Evolutionary conservation across 2,113 vertebrate genomes (phyloP), one percentile per base, ranked within the genome.

Genomic region (Esox niger): DNA sequence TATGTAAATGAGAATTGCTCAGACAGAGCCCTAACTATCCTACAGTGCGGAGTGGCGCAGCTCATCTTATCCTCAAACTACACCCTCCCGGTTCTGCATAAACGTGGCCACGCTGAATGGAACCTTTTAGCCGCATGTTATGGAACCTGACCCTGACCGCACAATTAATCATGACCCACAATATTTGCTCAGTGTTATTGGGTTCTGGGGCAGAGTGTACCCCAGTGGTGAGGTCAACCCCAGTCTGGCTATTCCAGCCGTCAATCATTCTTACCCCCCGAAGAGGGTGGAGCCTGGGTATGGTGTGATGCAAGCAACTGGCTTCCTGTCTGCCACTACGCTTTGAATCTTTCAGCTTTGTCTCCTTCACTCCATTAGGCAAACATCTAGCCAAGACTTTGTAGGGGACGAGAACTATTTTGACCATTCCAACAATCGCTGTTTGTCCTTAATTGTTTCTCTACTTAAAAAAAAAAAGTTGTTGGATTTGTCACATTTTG

Each of bases 151-250:
- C 88, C 81, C 76, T n/a, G 62, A 72, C 76, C 76, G 64, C 70
- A 81, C 87, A 85, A 83, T 91, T 88, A 87, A 82, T 82, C 73
- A 74, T 77, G 77, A 88, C 81, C 87, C 85, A 82, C 82, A 88
- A 88, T 91, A 86, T 90, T 90, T 90, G 80, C 82, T 72, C 79
- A 88, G 82, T 35, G 52, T 76, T 76, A 69, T 77, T 68, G 72
- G 74, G 78, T 82, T 76, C 68, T 61, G 65, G 71, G 38, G 71
- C 69, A 66, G 71, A 68, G 49, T 52, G 62, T 78, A 74, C 78
- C 79, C 71, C 72, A 72, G 75, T 17, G 33, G 75, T 54, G 63
- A 79, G 76, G 75, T 77, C 43, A 66, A 70, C 73, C 75, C 76
- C 47, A 5, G 68, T 64, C 64, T 64, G 38, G 76, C 70, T 75